Conservation (phyloP, 2,888 invertebrate species). For the Drosophila stalkeri region DNA sequence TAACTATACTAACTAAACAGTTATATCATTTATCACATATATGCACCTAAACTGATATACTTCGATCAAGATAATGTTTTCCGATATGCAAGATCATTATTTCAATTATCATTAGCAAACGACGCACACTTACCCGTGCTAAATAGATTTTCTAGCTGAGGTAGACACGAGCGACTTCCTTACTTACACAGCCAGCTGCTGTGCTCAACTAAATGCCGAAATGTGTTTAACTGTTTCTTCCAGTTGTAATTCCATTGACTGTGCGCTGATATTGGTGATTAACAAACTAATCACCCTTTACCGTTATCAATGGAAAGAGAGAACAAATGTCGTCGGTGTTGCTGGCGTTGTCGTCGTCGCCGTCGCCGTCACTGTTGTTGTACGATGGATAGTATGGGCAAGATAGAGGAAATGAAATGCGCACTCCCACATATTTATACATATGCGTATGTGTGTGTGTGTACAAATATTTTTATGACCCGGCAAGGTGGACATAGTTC, state of each 20-base stretch:
- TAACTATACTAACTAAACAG: slow-evolving; percentile 2
- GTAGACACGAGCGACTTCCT: slow-evolving; percentile 12
- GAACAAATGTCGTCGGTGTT: not conserved
- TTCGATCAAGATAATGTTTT: not conserved
- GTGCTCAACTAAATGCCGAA: slow-evolving; percentile 40
- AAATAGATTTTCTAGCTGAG: not conserved
- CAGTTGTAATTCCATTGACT: slow-evolving; percentile 25
- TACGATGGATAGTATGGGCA: slow-evolving; percentile 1
- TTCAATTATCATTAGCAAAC: slow-evolving; percentile 5
- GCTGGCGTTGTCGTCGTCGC: not conserved
- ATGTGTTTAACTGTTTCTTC: slow-evolving; percentile 12
- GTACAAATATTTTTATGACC: slow-evolving; percentile 27
- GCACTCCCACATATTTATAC: slow-evolving; percentile 36
- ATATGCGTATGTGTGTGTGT: not conserved
- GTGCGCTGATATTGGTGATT: slow-evolving; percentile 28
- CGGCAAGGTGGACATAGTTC: slow-evolving; percentile 43
- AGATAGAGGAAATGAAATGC: slow-evolving; percentile 30
- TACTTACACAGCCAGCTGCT: slow-evolving; percentile 31
- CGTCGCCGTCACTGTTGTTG: slow-evolving; percentile 6
- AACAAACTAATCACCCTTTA: slow-evolving; percentile 45
- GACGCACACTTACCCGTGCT: slow-evolving; percentile 21
- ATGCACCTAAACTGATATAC: not conserved
- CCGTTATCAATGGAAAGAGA: slow-evolving; percentile 37
- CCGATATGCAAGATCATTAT: not conserved
- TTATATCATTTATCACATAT: not conserved